These are phyloP conservation scores for Drosophila chauvacae DNA, from an alignment of 1,140 invertebrate genomes.

Conservation along the genomic window DNA sequence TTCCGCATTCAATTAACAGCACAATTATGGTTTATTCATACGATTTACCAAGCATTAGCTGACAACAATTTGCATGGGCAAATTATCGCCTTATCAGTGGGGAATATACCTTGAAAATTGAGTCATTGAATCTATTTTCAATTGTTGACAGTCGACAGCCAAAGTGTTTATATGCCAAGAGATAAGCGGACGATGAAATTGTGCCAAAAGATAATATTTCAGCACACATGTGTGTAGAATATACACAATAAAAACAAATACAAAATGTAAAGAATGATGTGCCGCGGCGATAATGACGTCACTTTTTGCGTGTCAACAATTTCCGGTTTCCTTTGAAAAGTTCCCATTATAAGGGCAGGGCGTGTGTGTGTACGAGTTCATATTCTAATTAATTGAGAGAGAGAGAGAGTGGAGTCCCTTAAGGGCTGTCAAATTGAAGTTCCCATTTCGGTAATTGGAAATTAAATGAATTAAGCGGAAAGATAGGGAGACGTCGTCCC, in stretches of 20 bases:
- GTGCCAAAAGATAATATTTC: conserved; percentile 70
- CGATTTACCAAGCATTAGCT: conserved; percentile 11
- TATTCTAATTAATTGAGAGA: conserved; percentile 68
- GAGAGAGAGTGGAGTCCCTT: conserved; percentile 5
- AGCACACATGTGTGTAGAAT: conserved; percentile 14
- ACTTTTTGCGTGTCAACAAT: conserved; percentile 56
- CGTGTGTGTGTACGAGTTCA: conserved; percentile 13
- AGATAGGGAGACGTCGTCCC: conserved; percentile 18
- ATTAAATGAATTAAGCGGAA: conserved; percentile 75
- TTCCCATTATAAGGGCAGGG: conserved; percentile 22
- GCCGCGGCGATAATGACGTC: conserved; percentile 39
- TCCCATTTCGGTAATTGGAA: conserved; percentile 58
- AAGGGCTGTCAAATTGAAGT: conserved; percentile 23
- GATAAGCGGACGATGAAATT: conserved; percentile 67
- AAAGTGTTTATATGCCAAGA: conserved; percentile 38
- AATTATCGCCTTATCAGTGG: conserved; percentile 46
- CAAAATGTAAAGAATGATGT: conserved; percentile 5
- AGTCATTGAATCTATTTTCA: conserved; percentile 71
- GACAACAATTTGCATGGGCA: conserved; percentile 30
- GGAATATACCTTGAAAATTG: conserved; percentile 38
- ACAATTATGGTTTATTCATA: conserved; percentile 45
- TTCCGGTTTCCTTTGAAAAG: conserved; percentile 45
- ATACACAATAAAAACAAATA: conserved; percentile 17
- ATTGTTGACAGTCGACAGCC: conserved; percentile 55
- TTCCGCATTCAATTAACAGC: conserved; percentile 23